phyloP scores from a whole-genome alignment of 2,797 vertebrate genomes.

The Tokudaia tokunoshimensis region DNA sequence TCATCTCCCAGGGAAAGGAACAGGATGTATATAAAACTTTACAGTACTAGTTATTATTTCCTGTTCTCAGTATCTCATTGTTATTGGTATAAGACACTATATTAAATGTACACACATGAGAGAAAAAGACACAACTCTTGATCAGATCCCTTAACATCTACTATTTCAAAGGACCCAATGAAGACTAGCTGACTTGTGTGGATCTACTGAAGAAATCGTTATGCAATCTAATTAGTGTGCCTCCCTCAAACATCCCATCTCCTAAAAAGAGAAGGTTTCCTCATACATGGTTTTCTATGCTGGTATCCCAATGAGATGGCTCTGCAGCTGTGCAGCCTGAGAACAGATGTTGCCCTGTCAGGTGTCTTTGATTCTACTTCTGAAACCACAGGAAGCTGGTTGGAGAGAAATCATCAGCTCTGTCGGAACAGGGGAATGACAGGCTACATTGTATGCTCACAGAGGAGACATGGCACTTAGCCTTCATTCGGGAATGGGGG shows the following conservation, averaged over 20 bases:
- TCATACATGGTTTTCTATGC: constrained; percentile 28
- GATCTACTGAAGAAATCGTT: not conserved
- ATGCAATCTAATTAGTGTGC: not conserved
- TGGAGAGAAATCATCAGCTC: constrained; percentile 85
- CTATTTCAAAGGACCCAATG: not conserved
- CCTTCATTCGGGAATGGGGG: not conserved
- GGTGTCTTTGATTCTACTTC: constrained; percentile 87
- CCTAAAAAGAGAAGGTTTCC: not conserved
- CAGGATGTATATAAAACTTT: not conserved
- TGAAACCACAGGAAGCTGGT: constrained; percentile 84
- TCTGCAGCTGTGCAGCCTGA: constrained; percentile 85
- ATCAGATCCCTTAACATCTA: not conserved
- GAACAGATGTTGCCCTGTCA: constrained; percentile 88
- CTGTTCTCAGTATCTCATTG: not conserved
- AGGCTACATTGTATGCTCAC: not conserved
- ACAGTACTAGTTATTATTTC: constrained; percentile 7
- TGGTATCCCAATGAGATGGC: constrained; percentile 84
- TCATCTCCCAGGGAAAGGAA: not conserved
- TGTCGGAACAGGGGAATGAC: constrained; percentile 77
- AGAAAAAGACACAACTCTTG: not conserved
- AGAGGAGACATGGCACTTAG: constrained; percentile 55
- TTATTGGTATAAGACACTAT: not conserved
- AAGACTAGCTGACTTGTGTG: not conserved
- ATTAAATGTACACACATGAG: not conserved
- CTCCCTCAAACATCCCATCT: not conserved